Conservation (phyloP, 2,797 vertebrate genomes). For the Xenopus petersii region DNA sequence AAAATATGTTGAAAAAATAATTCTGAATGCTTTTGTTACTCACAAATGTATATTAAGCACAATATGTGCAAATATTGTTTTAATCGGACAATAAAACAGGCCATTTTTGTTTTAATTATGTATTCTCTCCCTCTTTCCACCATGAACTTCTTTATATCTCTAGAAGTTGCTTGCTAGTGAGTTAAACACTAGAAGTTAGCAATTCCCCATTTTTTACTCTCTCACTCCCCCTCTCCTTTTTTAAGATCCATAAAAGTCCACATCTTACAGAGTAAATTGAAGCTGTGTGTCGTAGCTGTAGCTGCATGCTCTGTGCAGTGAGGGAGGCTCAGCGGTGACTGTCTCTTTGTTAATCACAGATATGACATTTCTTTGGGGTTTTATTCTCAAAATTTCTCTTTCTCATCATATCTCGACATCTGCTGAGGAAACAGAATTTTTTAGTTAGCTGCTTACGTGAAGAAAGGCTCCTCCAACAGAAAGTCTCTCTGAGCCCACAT, state of each 20-base stretch:
- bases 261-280: conserved; percentile 53
- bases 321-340: conserved; percentile 51
- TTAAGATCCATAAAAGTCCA: conserved; percentile 31
- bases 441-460: conserved; percentile 62
- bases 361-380: conserved; percentile 72
- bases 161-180: neutral
- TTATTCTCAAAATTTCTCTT: conserved; percentile 65
- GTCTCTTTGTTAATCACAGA: conserved; percentile 63
- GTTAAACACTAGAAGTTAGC: conserved; percentile 7
- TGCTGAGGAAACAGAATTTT: conserved; percentile 65
- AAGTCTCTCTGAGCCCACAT: conserved; percentile 57
- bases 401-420: conserved; percentile 68
- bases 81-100: too few species aligned
- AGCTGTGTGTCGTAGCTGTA: conserved; percentile 51
- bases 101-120: too few species aligned
- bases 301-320: conserved; percentile 60
- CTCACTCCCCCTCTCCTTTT: conserved; percentile 43
- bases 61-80: too few species aligned
- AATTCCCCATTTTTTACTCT: conserved; percentile 51
- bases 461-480: conserved; percentile 52
- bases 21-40: too few species aligned
- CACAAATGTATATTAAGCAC: too few species aligned
- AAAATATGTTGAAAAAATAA: too few species aligned
- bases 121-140: neutral
- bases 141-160: neutral